These are phyloP conservation scores for Cydia fagiglandana DNA, from an alignment of 1,140 invertebrate genomes.

Conservation along the genomic window DNA sequence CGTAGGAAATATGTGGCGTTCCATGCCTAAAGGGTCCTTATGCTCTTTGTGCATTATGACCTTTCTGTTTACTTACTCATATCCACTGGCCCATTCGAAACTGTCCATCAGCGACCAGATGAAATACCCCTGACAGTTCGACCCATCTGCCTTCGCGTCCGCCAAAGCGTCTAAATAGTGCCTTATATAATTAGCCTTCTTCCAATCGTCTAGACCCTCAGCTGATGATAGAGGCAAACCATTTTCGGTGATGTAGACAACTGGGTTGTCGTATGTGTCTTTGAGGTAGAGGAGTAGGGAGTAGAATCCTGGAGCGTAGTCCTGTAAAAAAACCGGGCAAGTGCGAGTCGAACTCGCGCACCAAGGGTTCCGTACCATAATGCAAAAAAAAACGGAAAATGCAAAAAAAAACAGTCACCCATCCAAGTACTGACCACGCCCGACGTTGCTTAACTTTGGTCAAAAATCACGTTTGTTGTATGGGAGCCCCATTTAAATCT, in stretches of 20 bases:
- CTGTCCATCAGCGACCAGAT: not conserved
- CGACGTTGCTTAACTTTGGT: too few relatives aligned
- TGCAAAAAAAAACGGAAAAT: too few relatives aligned
- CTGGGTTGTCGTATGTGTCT: conserved; percentile 77
- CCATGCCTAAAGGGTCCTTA: too few relatives aligned
- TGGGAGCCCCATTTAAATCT: too few relatives aligned
- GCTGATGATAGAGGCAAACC: conserved; percentile 78
- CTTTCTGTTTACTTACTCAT: not conserved
- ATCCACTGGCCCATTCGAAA: not conserved
- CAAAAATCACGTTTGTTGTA: too few relatives aligned
- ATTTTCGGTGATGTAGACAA: conserved; percentile 83
- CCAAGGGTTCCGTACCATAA: too few relatives aligned
- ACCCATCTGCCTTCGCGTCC: not conserved
- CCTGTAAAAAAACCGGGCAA: conserved; percentile 22
- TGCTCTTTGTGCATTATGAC: too few relatives aligned
- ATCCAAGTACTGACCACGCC: too few relatives aligned
- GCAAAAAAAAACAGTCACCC: too few relatives aligned
- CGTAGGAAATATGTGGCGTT: too few relatives aligned
- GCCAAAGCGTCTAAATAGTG: conserved; percentile 64
- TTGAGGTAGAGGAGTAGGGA: conserved; percentile 50
- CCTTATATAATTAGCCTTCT: conserved; percentile 66
- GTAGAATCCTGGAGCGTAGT: conserved; percentile 44
- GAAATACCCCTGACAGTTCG: not conserved
- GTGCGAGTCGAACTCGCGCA: too few relatives aligned
- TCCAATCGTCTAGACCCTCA: conserved; percentile 69